Conservation (phyloP, 2,888 invertebrate genomes). For the Nephrotoma flavescens region DNA sequence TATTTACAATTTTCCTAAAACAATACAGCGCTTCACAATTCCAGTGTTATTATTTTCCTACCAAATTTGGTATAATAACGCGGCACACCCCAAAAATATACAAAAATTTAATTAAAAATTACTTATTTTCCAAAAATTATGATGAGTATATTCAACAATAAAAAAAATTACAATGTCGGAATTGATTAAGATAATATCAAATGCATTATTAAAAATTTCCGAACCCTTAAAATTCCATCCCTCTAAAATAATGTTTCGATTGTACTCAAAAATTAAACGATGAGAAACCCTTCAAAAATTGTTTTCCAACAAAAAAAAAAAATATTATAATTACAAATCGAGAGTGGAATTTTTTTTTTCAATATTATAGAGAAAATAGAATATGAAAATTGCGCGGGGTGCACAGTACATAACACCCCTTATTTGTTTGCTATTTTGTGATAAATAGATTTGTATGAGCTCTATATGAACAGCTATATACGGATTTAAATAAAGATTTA, state of each 20-base stretch:
- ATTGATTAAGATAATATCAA: not conserved
- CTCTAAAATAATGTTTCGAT: not conserved
- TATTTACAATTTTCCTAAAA: not conserved
- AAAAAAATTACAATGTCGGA: not conserved
- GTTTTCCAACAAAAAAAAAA: not conserved
- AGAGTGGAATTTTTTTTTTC: not conserved
- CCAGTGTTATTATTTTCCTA: not conserved
- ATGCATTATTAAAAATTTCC: not conserved
- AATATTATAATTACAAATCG: not conserved
- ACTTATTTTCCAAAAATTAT: not conserved
- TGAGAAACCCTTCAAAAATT: not conserved
- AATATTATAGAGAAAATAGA: not conserved
- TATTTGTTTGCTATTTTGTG: not conserved
- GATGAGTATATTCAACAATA: not conserved
- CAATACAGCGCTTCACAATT: not conserved
- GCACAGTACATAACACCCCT: not conserved
- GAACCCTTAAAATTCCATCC: not conserved
- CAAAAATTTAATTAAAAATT: not conserved
- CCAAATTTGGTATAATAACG: not conserved
- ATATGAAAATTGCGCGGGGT: not conserved
- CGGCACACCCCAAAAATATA: not conserved
- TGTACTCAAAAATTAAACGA: not conserved
- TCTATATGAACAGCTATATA: not conserved
- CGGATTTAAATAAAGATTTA: not conserved
- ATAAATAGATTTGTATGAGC: not conserved